A percentile compares a stretch with the other conserved stretches of the same genome.
Evolutionary conservation across 2,113 vertebrate genomes (phyloP).

Genomic region (Zosterops borbonicus): DNA sequence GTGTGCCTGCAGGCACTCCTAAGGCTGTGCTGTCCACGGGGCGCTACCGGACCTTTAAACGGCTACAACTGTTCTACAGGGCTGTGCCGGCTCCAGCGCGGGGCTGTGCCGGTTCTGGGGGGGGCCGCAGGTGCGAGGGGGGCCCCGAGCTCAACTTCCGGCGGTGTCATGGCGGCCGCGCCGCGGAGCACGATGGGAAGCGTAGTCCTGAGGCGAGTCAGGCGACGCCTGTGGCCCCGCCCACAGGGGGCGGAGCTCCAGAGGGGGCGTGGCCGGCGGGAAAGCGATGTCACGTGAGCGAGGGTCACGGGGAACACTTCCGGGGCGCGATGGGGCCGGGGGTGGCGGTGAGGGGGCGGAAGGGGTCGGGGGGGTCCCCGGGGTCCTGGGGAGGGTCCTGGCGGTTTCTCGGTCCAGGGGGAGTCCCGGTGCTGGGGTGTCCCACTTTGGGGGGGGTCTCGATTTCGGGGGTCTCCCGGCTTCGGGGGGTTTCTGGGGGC

Average conservation of each 20-base stretch:
- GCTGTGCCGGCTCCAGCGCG: neutral
- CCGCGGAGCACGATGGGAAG: neutral
- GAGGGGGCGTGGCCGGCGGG: neutral
- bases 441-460: too few species aligned
- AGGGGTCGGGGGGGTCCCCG: too few species aligned
- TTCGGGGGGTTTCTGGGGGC: too few species aligned
- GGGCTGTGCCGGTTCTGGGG: too few species aligned
- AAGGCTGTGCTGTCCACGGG: neutral
- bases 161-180: neutral
- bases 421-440: too few species aligned
- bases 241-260: rapidly evolving
- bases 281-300: neutral
- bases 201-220: neutral
- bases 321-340: neutral
- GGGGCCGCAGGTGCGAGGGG: too few species aligned
- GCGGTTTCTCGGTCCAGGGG: too few species aligned
- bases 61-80: too few species aligned
- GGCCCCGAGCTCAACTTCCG: neutral
- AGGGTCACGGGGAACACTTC: neutral
- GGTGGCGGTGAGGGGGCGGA: neutral
- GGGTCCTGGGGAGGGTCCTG: too few species aligned
- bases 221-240: rapidly evolving
- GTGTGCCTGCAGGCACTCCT: too few species aligned
- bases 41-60: too few species aligned
- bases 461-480: too few species aligned